These are phyloP conservation scores for Azemiops feae DNA, from an alignment of 2,113 vertebrate genomes.

Conservation along the genomic window DNA sequence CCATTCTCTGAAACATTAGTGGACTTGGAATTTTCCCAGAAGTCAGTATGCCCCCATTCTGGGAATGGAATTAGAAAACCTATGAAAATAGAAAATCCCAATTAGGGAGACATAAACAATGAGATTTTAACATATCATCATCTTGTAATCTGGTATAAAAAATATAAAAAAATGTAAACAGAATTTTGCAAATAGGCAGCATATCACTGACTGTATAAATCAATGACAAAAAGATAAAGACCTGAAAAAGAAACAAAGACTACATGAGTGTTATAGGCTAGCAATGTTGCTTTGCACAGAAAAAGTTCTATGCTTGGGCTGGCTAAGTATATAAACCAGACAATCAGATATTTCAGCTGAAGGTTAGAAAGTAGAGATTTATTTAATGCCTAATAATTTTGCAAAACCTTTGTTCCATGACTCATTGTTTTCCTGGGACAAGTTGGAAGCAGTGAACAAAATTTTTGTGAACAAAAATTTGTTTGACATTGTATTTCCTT, in stretches of 20 bases:
- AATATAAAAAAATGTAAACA: neutral
- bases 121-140: neutral
- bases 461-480: slow-evolving; percentile 12
- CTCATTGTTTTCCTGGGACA: slow-evolving; percentile 1
- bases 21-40: neutral
- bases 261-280: neutral
- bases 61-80: neutral
- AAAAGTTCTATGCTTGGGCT: neutral
- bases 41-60: neutral
- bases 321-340: neutral
- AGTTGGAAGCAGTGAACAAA: slow-evolving; percentile 32
- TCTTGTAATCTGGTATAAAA: neutral
- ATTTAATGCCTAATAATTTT: slow-evolving; percentile 20
- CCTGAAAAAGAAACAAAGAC: neutral
- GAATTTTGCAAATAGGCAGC: neutral
- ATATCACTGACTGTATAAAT: neutral
- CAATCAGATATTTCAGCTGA: neutral
- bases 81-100: neutral
- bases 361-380: neutral
- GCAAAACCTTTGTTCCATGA: slow-evolving; percentile 35
- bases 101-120: neutral
- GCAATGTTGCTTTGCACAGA: neutral
- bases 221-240: neutral
- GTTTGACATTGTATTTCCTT: slow-evolving; percentile 13
- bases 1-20: neutral